Evolutionary conservation across 2,113 vertebrate genomes (phyloP), one percentile per base, ranked within the genome.

Genomic region (Orientallactaga bullata): DNA sequence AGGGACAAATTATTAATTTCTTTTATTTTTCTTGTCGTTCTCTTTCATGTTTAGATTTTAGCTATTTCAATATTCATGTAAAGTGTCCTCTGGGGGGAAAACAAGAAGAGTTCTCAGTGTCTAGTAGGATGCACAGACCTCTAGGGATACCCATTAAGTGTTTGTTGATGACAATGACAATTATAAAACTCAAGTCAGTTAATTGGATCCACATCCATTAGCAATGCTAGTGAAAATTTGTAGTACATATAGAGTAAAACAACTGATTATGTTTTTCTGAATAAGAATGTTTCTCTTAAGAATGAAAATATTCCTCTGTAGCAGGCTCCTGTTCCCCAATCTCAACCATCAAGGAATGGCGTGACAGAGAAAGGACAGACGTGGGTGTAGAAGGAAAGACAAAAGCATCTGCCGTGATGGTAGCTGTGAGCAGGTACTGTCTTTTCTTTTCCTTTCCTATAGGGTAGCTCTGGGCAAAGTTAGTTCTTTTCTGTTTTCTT

Each of bases 31-130:
- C 55, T 92, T 79, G 18, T 3, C 3, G 63, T 92, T 72, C 20
- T 79, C 39, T 88, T 89, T 93, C 61, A 55, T 61, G 35, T 88
- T 37, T 83, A 58, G 69, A 88, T 92, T 93, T 95, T 58, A 61
- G 28, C 35, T 87, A 37, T 92, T 95, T 89, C 37, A 20, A 24
- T 91, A 26, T 83, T 89, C 73, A 81, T 77, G 83, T 94, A 93
- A 85, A 47, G 91, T 68, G 18, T 91, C 47, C 77, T 89, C 55
- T 12, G n/a, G 84, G 37, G 26, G 18, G 92, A 69, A 20, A 86
- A 85, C 61, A 63, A 81, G 71, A 76, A 47, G 55, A 87, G 26
- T 26, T 68, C 3, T 80, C 39, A 81, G 76, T 23, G 73, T 94
- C n/a, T 60, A 92, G 16, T 51, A 12, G 18, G 39, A 39, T 9